Evolutionary conservation across 2,797 vertebrate genomes (phyloP), one percentile per base, ranked within the genome.

Genomic region (Orientallactaga sibirica): DNA sequence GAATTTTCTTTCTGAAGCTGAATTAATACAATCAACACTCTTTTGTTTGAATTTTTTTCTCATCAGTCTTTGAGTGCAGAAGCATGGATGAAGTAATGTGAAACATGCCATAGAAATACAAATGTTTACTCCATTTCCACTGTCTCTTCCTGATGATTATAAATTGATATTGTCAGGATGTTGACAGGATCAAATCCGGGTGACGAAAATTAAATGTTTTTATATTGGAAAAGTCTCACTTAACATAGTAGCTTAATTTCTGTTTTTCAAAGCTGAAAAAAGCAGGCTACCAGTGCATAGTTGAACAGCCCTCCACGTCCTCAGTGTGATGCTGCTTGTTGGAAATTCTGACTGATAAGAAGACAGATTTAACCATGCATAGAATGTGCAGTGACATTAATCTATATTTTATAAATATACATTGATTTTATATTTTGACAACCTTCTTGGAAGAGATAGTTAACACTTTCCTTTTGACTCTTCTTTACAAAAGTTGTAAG

Each of bases 391-490:
- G 67, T 95, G 84, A 86, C 81, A 91, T 14, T 93, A 92, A 95
- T 96, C 70, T 27, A 14, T 90, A 61, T 94, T 96, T 95, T 27
- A 11, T 81, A 52, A n/a, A 29, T 93, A 94, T 37, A 77, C 41
- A 82, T 5, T 27, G 94, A 92, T 77, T 97, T 95, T 96, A 43
- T 86, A 70, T 91, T 97, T 93, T 96, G 92, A 90, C 37, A 88
- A 3, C 61, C 62, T 91, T 22, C 78, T 93, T 90, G 0, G 0
- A 91, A 88, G 25, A 94, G 77, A 88, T 90, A 91, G 83, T 80
- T 55, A 94, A 67, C 20, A 27, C 91, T 94, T 95, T 70, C 20
- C 81, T 90, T 95, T 79, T 86, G 67, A 79, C 20, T 86, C 92
- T 58, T 92, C 48, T 94, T 96, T 27, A 9, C 96, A 91, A 33